Base-by-base conservation (phyloP, 2,113 vertebrate genomes). In the Hucho hucho region DNA sequence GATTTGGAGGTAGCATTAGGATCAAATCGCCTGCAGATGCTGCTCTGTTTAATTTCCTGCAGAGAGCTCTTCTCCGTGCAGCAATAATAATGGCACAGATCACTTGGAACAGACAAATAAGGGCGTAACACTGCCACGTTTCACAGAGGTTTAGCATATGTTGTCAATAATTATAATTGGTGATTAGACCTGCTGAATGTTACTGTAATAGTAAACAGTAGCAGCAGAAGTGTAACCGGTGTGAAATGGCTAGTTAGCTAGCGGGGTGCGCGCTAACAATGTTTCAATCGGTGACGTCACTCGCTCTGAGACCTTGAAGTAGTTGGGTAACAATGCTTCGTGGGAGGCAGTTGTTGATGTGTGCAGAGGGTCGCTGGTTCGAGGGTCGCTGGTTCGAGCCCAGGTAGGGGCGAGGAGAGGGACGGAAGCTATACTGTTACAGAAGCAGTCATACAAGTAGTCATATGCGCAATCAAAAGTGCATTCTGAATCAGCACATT, bases 11-110 rank as follows among this genome's bases (percentile, higher is more conserved):
- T 63, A 70, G 64, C 79, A 75, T 18, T 1, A 32, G 72, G 29
- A 53, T 46, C 26, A 46, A 80, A 80, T 32, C 72, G 28, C 56
- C 77, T 56, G 25, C 76, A 84, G 79, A 71, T 75, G 72, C 18
- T 25, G 43, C 72, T 74, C 49, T 22, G 20, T 81, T 77, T 79
- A n/a, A 83, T 87, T 84, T 87, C 83, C 81, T 84, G 85, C 73
- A 61, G 14, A 53, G 49, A 18, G 32, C 70, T 64, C 18, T 59
- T 53, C 0, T 18, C 64, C 69, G 66, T 63, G 56, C 63, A 69
- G 47, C 71, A 59, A 76, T 76, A 53, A 59, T 75, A 61, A 75
- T 70, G 28, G 64, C 49, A 68, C 13, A 67, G 43, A 46, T 49
- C 47, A 25, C 75, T 28, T 47, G 59, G 46, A 22, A 25, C 32